Conservation (phyloP, 1,140 invertebrate genomes). For the Pygmarrhopalites habei region DNA sequence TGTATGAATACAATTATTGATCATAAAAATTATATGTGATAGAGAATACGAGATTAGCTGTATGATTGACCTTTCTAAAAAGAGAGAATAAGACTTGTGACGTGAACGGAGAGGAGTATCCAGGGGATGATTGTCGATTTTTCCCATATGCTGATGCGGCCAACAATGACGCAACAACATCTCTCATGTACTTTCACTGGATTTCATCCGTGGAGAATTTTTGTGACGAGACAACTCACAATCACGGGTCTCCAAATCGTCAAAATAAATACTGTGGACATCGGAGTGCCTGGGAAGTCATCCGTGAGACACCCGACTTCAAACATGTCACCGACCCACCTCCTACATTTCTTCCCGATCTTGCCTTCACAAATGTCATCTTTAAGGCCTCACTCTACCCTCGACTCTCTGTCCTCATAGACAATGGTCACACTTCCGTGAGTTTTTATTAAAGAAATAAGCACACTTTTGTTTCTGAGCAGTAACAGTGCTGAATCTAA, state of each 20-base stretch:
- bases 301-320: slow-evolving; percentile 44
- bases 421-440: slow-evolving; percentile 22
- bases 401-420: slow-evolving; percentile 15
- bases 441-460: background rate
- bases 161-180: slow-evolving; percentile 17
- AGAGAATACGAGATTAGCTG: too few species aligned
- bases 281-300: slow-evolving; percentile 45
- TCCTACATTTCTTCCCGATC: background rate
- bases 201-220: slow-evolving; percentile 39
- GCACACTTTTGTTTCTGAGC: background rate
- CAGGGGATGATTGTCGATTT: slow-evolving; percentile 24
- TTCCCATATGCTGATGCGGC: slow-evolving; percentile 1
- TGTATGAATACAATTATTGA: too few species aligned
- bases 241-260: slow-evolving; percentile 43
- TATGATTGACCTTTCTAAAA: background rate
- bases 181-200: slow-evolving; percentile 31
- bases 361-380: background rate
- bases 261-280: slow-evolving; percentile 47
- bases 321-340: background rate
- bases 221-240: slow-evolving; percentile 44
- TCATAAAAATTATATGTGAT: too few species aligned
- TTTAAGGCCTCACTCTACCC: background rate
- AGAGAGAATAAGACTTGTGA: background rate
- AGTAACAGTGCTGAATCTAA: background rate
- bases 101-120: background rate